phyloP scores from a whole-genome alignment of 1,140 invertebrate species.

The Halyomorpha halys region DNA sequence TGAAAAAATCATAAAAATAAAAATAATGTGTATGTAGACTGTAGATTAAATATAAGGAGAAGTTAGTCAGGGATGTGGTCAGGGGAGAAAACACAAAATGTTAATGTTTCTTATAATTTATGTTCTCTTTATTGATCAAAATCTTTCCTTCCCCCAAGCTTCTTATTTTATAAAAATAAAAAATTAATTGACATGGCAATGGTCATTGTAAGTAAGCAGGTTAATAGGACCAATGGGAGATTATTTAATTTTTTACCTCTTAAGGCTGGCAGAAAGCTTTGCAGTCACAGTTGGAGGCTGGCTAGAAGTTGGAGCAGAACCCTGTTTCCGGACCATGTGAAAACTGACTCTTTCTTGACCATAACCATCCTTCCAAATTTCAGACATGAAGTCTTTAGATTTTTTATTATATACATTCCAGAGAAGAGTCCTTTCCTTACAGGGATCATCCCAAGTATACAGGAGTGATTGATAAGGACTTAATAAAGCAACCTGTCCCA shows the following conservation, averaged over 20 bases:
- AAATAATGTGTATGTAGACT: too few relatives aligned
- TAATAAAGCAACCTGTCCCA: conserved; percentile 51
- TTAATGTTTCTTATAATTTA: too few relatives aligned
- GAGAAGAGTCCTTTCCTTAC: conserved; percentile 53
- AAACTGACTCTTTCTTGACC: conserved; percentile 58
- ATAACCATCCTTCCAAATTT: conserved; percentile 54
- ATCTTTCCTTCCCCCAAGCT: too few relatives aligned
- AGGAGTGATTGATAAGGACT: conserved; percentile 66
- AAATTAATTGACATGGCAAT: too few relatives aligned
- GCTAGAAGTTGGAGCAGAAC: conserved; percentile 36
- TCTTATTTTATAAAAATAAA: too few relatives aligned
- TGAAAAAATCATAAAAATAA: too few relatives aligned
- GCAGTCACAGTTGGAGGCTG: conserved; percentile 37
- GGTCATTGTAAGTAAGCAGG: too few relatives aligned
- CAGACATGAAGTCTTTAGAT: conserved; percentile 54
- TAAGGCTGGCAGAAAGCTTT: conserved; percentile 34
- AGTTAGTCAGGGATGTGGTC: too few relatives aligned
- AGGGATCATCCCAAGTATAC: conserved; percentile 80
- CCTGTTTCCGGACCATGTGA: conserved; percentile 46
- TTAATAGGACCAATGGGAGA: too few relatives aligned
- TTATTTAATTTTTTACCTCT: conserved; percentile 21
- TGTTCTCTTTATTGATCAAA: too few relatives aligned
- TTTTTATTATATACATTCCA: conserved; percentile 80
- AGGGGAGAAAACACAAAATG: too few relatives aligned
- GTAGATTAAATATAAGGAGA: too few relatives aligned